Base-by-base conservation (phyloP, 2,797 vertebrate species). In the Ataeniobius toweri region DNA sequence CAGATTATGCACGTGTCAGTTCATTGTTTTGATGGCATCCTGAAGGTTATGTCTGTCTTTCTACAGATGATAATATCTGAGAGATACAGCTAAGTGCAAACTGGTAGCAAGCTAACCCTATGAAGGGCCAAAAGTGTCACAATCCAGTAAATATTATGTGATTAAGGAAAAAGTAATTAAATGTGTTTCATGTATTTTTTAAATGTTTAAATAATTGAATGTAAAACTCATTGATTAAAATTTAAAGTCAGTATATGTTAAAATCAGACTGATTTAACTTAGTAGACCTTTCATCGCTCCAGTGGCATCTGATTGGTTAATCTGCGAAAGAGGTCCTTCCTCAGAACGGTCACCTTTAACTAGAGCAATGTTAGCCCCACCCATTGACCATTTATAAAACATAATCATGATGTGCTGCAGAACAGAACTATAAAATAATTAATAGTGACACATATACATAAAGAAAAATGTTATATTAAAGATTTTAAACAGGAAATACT, bases 11-110 rank as follows among this genome's bases (percentile, higher is more conserved):
- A 70, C 82, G 73, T 75, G 2, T 78, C 46, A 78, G 28, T 87
- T 71, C 73, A 46, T 79, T 89, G 81, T 77, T 79, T 69, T 56
- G 74, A 31, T 16, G 77, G 76, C 71, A 80, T 86, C 78, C 78
- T 28, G 75, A 85, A 85, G 83, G 80, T 80, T 63, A 7, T 59
- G 63, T 79, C 71, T 78, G 71, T 84, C 70, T 44, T 79, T 50
- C 79, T 65, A 70, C 78, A 76, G 86, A 76, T 83, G 79, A 82
- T 80, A 51, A 48, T n/a, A 24, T 51, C 55, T 36, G 69, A 67
- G 39, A 65, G 65, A 51, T 61, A 7, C 69, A 50, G 24, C 53
- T 77, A 56, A 68, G 63, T 73, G 79, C 72, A 50, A 28, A 63
- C 75, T 84, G 73, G 77, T 74, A 55, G 46, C 73, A 16, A 46